Evolutionary conservation across 1,140 invertebrate genomes (phyloP), one percentile per base, ranked within the genome.

Genomic region (Latrodectus geometricus): DNA sequence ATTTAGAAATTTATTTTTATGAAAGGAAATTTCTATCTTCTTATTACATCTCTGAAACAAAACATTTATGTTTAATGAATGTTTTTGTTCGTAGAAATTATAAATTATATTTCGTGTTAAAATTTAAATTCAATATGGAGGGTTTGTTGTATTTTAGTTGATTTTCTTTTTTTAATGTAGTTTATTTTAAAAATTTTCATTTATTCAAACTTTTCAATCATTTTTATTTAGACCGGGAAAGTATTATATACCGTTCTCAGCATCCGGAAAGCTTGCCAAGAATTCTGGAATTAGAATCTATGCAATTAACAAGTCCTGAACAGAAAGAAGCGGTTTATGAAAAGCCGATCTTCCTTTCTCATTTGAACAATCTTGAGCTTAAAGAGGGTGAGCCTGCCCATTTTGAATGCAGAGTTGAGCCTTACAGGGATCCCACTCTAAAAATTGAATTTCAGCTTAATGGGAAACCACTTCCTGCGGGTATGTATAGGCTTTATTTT

Each of bases 391-490:
- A 98, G 86, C 95, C 95, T 86, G 96, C 95, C 88, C 96, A 97
- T 91, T 99, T 99, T 90, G 97, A 98, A 91, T 98, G 97, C 90
- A 95, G 95, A 88, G 96, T 99, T 8, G 95, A 98, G 90, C 97
- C 97, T 61, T 95, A 96, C 14, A 96, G 96, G 90, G 97, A 99
- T 92, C 97, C 97, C 4, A 98, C 96, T 14, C 94, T 99, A 93
- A 95, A 95, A 89, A 96, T 98, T 89, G 89, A 89, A 66, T 89
- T 90, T 69, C 77, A 81, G 23, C 66, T 88, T 17, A 89, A 89
- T 87, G 89, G 89, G 65, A 88, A 89, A 76, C 85, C 88, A 20
- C 54, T 89, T 12, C 85, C 85, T 35, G 68, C 77, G 23, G 85
- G 85, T 87, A 66, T 48, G 56, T 78, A 48, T 49, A 12, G 35